These are phyloP conservation scores for Serilophus lunatus DNA, from an alignment of 2,113 vertebrate genomes.

Conservation along the genomic window DNA sequence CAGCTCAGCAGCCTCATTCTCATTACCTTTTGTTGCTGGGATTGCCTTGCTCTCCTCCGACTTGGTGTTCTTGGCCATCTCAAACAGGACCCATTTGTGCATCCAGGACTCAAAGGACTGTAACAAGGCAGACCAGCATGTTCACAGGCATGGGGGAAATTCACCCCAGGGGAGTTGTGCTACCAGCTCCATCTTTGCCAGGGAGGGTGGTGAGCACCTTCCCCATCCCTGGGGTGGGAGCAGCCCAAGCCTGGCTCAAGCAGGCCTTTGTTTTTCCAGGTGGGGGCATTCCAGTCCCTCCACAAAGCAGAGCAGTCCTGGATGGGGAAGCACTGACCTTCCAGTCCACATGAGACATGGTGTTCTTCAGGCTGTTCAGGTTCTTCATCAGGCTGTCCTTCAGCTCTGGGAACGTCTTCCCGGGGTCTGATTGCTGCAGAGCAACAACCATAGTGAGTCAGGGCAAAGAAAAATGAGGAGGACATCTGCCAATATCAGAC, in stretches of 20 bases:
- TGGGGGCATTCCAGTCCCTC: background rate
- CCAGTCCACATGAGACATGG: conserved; percentile 67
- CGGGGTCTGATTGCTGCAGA: conserved; percentile 66
- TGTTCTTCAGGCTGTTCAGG: conserved; percentile 53
- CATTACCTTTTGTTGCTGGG: conserved; percentile 42
- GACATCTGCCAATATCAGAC: background rate
- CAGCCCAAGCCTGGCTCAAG: background rate
- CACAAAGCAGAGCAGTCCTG: background rate
- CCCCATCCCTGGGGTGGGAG: background rate
- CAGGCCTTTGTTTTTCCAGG: background rate
- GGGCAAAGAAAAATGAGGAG: background rate
- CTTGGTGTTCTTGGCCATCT: conserved; percentile 77
- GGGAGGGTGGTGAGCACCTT: background rate
- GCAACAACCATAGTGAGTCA: background rate
- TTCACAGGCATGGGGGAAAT: background rate
- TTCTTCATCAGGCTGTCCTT: conserved; percentile 66
- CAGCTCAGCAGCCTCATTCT: background rate
- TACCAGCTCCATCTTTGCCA: background rate
- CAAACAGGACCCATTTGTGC: conserved; percentile 86
- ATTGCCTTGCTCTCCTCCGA: background rate
- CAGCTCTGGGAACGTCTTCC: conserved; percentile 74
- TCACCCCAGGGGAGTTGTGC: background rate
- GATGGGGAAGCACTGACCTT: conserved; percentile 68
- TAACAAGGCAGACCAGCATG: accelerated
- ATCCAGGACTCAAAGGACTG: conserved; percentile 87